Evolutionary conservation across 1,140 invertebrate genomes (phyloP).

Genomic region (Charaxes varanes): DNA sequence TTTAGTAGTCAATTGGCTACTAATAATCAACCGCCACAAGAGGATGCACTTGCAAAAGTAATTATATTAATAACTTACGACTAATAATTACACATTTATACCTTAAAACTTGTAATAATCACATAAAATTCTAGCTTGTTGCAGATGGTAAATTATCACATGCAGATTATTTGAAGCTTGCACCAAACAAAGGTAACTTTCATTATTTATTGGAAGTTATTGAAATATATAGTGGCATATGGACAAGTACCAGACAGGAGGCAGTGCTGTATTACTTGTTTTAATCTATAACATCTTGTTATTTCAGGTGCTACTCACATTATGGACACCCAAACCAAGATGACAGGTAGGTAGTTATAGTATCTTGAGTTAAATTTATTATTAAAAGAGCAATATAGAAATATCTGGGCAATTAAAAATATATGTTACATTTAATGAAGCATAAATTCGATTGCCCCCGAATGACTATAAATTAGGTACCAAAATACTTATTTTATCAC

Average conservation of each 20-base stretch:
- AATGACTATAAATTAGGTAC: too few species aligned
- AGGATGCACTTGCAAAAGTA: constrained; percentile 64
- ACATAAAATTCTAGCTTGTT: constrained; percentile 54
- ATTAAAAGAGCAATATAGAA: too few species aligned
- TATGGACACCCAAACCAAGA: constrained; percentile 34
- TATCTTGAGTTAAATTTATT: too few species aligned
- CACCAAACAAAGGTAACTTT: constrained; percentile 55
- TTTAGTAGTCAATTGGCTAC: constrained; percentile 1
- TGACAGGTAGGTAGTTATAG: constrained; percentile 50
- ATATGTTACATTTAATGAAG: too few species aligned
- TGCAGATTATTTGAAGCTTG: constrained; percentile 61
- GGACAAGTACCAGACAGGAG: too few species aligned
- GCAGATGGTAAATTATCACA: constrained; percentile 61
- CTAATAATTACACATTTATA: constrained; percentile 8
- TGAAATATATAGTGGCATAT: too few species aligned
- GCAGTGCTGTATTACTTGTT: too few species aligned
- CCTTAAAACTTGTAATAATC: neutral
- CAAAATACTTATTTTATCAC: too few species aligned
- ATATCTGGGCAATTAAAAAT: too few species aligned
- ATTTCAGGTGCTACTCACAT: constrained; percentile 34
- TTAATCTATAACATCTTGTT: constrained; percentile 11
- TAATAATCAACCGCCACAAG: constrained; percentile 17
- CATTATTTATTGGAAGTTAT: neutral
- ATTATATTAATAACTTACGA: constrained; percentile 27
- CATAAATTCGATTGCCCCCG: too few species aligned